Conservation (phyloP, 2,797 vertebrate genomes). For the Acanthurus lineatus region DNA sequence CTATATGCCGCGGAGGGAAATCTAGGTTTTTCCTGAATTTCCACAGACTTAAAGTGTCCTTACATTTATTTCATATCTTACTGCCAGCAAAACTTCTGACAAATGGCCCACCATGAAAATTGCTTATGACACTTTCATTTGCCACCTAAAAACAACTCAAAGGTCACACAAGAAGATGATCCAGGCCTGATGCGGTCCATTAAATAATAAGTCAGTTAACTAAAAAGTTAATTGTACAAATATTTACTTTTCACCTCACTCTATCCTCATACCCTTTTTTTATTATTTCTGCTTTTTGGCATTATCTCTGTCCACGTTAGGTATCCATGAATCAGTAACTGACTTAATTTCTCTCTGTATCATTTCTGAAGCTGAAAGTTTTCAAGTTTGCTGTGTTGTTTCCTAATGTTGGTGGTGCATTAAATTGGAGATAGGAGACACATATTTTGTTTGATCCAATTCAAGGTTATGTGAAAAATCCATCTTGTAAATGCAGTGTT, state of each 20-base stretch:
- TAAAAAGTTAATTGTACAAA: neutral
- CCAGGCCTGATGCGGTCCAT: neutral
- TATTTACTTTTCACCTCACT: neutral
- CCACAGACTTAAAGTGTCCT: neutral
- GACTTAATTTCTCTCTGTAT: slow-evolving; percentile 7
- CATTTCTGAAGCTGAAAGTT: neutral
- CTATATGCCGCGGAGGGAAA: neutral
- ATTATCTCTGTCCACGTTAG: slow-evolving; percentile 16
- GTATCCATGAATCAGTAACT: slow-evolving; percentile 4
- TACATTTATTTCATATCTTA: neutral
- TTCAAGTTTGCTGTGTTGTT: neutral
- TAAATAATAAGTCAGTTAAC: neutral
- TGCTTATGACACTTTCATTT: neutral
- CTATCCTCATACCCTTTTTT: neutral
- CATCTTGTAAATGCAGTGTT: slow-evolving; percentile 3
- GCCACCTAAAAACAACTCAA: neutral
- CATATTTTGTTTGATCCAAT: slow-evolving; percentile 30
- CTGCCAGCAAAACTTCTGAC: neutral
- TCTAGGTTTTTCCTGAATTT: neutral
- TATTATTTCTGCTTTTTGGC: neutral
- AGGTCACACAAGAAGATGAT: neutral
- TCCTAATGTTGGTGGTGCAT: neutral
- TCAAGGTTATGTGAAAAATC: slow-evolving; percentile 26
- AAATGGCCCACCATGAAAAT: too few relatives aligned
- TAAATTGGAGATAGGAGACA: neutral